A percentile compares a stretch with the other conserved stretches of the same genome.
Evolutionary conservation across 2,113 vertebrate genomes (phyloP).

Genomic region (Osmerus mordax): DNA sequence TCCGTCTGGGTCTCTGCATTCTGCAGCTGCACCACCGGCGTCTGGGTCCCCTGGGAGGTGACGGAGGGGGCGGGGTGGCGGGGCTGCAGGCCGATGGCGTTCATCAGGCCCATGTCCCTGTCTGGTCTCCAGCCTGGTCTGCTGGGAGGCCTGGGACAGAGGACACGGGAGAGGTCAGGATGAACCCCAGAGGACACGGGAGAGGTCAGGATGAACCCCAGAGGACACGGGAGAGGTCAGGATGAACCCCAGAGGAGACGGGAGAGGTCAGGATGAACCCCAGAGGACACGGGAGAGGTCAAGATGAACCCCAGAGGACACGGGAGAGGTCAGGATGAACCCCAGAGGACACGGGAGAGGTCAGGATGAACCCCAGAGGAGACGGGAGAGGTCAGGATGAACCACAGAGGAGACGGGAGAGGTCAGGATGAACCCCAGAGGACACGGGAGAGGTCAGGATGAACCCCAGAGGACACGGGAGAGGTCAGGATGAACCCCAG

Average conservation of each 20-base stretch:
- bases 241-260: not conserved
- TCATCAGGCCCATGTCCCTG: constrained; percentile 98
- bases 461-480: too few relatives aligned
- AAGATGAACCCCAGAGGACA: too few relatives aligned
- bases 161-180: not conserved
- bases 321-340: too few relatives aligned
- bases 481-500: too few relatives aligned
- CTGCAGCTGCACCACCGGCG: constrained; percentile 88
- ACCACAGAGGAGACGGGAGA: too few relatives aligned
- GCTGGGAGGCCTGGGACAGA: constrained; percentile 73
- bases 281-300: too few relatives aligned
- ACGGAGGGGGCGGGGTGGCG: constrained; percentile 91
- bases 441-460: too few relatives aligned
- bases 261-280: not conserved
- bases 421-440: too few relatives aligned
- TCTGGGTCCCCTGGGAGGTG: constrained; percentile 97
- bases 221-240: not conserved
- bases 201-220: not conserved
- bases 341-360: too few relatives aligned
- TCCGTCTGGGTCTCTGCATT: constrained; percentile 97
- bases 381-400: too few relatives aligned
- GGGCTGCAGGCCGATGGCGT: constrained; percentile 94
- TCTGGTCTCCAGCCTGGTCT: constrained; percentile 91
- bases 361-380: too few relatives aligned
- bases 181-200: not conserved